Evolutionary conservation across 2,888 invertebrate genomes (phyloP), one percentile per base, ranked within the genome.

Genomic region (Pyrgus malvae): DNA sequence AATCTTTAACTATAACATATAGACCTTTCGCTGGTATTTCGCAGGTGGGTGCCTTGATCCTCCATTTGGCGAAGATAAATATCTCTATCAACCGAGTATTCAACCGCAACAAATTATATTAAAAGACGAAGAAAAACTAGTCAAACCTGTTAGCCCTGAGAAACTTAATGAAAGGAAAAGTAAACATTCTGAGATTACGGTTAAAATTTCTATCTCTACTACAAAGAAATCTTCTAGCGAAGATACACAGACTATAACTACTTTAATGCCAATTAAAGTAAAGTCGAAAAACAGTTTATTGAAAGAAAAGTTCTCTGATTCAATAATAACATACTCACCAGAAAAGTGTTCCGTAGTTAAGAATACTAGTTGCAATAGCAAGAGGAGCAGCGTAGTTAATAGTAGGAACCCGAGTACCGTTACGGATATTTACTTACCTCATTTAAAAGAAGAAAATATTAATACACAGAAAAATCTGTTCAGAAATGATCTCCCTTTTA

Each of bases 21-120:
- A n/a, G n/a, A n/a, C n/a, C n/a, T n/a, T n/a, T n/a, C n/a, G n/a
- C n/a, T n/a, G n/a, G n/a, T n/a, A n/a, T n/a, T n/a, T n/a, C n/a
- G n/a, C 56, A 89, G 89, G 88, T 41, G 89, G 88, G 9, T 88
- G 88, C 56, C 68, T 89, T 46, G 88, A 90, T 68, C 88, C 89
- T 44, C 81, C 84, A 8, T 86, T 79, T 63, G 68, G 66, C 54
- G 86, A 88, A 74, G 88, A 89, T 1, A 81, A 65, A 63, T 80
- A 82, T 64, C 55, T 72, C 7, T 86, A 87, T 59, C 61, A 66
- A 45, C 78, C 74, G 12, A 54, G 59, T 11, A 16, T 21, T 16
- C 5, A 38, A 40, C 9, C 29, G 45, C 41, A 60, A 31, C 12
- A 12, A 40, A 19, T 12, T 9, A 6, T 19, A 9, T 16, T 54